Percentiles rank a stretch among this genome's conserved stretches.
Conservation (phyloP, 2,797 vertebrate genomes). For the Chiroxiphia lanceolata region DNA sequence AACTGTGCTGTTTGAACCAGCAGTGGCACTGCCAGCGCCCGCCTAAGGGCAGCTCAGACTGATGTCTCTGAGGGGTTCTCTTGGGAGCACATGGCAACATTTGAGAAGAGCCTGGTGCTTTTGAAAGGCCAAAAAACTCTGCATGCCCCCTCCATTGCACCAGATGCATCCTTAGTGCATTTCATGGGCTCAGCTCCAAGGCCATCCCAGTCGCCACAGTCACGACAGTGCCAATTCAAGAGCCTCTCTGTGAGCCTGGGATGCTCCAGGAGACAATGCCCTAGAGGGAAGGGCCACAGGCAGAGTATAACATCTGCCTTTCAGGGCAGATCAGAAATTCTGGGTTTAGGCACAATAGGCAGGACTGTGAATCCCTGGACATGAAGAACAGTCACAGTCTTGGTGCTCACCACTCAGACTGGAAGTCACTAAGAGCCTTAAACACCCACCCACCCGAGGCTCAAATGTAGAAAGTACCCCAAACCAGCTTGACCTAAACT, state of each 20-base stretch:
- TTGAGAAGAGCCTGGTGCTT: too few relatives aligned
- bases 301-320: not conserved
- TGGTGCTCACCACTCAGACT: not conserved
- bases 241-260: not conserved
- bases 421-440: not conserved
- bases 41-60: not conserved
- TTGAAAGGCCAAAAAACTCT: not conserved
- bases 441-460: not conserved
- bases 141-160: accelerated
- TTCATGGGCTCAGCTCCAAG: not conserved
- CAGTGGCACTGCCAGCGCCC: not conserved
- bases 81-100: accelerated
- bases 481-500: not conserved
- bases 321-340: accelerated
- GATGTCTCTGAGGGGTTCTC: accelerated
- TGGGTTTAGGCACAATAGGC: not conserved
- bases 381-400: not conserved
- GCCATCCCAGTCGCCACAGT: too few relatives aligned
- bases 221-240: not conserved
- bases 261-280: not conserved
- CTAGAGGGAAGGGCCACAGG: not conserved
- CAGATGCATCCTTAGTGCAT: not conserved
- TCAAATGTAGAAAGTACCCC: not conserved
- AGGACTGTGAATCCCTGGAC: not conserved
- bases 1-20: not conserved